These are phyloP conservation scores for Calonectris borealis DNA, from an alignment of 2,113 vertebrate genomes.

Conservation along the genomic window DNA sequence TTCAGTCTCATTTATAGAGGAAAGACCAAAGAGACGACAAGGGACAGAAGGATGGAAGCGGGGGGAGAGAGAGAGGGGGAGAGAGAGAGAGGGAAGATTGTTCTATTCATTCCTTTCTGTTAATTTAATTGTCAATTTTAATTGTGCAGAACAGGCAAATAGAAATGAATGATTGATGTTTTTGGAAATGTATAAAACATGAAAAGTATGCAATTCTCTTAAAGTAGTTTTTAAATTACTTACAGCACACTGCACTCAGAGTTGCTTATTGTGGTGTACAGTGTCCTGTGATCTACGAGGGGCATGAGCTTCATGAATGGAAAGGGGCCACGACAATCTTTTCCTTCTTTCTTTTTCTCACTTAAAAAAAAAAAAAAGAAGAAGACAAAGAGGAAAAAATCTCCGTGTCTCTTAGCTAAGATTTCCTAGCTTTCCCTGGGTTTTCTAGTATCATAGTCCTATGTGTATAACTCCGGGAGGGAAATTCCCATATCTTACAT, in stretches of 20 bases:
- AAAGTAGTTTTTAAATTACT: conserved; percentile 8
- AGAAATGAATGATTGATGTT: not conserved
- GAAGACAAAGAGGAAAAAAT: not conserved
- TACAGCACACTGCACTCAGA: conserved; percentile 8
- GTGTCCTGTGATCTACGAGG: conserved; percentile 4
- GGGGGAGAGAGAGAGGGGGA: rapidly evolving
- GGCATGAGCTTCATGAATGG: not conserved
- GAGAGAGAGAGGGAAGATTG: no score
- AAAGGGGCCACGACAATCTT: not conserved
- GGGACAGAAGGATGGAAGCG: not conserved
- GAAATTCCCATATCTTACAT: not conserved
- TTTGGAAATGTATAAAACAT: conserved; percentile 18
- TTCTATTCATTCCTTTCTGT: not conserved
- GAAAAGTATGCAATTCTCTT: not conserved
- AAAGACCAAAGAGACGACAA: not conserved
- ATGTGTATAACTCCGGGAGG: not conserved
- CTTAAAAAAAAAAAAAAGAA: not conserved
- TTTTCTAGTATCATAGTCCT: conserved; percentile 18
- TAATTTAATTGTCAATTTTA: not conserved
- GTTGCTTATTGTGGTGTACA: not conserved
- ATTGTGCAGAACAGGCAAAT: not conserved
- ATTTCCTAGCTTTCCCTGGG: conserved; percentile 15
- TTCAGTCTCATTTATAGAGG: not conserved
- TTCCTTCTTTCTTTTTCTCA: conserved; percentile 10
- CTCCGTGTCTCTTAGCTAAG: not conserved